Conservation (phyloP, 2,797 vertebrate genomes). For the Micrastur ruficollis region DNA sequence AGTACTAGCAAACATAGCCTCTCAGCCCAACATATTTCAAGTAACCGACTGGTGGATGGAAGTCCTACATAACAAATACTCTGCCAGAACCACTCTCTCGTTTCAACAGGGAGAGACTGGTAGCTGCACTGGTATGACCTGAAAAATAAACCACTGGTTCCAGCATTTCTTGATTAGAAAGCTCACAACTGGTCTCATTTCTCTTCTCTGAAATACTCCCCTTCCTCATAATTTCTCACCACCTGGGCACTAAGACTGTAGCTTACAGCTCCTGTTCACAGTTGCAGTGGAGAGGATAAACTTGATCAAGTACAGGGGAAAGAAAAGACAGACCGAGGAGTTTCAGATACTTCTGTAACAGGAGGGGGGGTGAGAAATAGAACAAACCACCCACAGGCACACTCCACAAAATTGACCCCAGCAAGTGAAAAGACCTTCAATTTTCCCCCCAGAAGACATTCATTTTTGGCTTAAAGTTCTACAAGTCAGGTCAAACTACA, state of each 20-base stretch:
- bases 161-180: neutral
- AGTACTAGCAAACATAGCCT: neutral
- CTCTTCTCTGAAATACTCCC: neutral
- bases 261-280: neutral
- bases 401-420: neutral
- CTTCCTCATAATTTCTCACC: neutral
- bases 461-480: neutral
- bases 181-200: neutral
- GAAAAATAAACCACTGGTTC: neutral
- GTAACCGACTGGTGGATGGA: neutral
- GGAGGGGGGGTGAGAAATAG: rapidly evolving
- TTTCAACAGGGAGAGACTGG: neutral
- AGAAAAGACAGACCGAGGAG: neutral
- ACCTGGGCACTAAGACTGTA: neutral
- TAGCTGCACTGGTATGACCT: neutral
- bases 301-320: neutral
- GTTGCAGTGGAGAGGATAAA: neutral
- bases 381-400: neutral
- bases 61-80: neutral
- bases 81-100: neutral
- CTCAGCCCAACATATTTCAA: neutral
- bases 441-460: neutral
- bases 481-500: neutral
- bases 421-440: neutral
- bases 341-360: neutral